These are phyloP conservation scores for Penaeus vannamei DNA, from an alignment of 1,140 invertebrate genomes.

Conservation along the genomic window DNA sequence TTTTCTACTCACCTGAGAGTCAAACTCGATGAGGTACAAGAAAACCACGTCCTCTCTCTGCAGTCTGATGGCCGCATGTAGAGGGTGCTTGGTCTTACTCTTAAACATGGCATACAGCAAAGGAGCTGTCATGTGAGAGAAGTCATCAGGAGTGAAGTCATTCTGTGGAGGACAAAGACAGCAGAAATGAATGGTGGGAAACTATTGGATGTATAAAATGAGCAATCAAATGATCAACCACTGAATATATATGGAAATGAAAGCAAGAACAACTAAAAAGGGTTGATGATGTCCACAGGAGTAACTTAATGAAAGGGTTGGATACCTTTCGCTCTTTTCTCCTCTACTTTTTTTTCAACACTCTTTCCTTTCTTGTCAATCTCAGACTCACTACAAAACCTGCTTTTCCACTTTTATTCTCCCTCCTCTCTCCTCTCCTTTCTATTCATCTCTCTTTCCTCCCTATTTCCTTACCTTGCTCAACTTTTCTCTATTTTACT, in stretches of 20 bases:
- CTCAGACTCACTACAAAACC: too few relatives aligned
- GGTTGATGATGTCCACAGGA: neutral
- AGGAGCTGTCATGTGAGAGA: slow-evolving; percentile 91
- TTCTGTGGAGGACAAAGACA: slow-evolving; percentile 75
- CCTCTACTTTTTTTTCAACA: too few relatives aligned
- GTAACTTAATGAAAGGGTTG: too few relatives aligned
- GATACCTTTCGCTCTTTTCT: too few relatives aligned
- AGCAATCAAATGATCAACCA: too few relatives aligned
- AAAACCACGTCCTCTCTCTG: slow-evolving; percentile 94
- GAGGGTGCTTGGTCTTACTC: slow-evolving; percentile 87
- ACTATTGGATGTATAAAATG: neutral
- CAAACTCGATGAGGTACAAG: slow-evolving; percentile 92
- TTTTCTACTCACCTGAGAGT: slow-evolving; percentile 81
- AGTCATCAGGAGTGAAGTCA: slow-evolving; percentile 91
- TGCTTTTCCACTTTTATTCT: too few relatives aligned
- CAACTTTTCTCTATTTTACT: too few relatives aligned
- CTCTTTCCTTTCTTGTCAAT: too few relatives aligned
- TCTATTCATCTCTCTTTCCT: too few relatives aligned
- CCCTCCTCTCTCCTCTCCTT: too few relatives aligned
- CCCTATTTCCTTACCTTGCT: too few relatives aligned
- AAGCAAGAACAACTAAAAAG: neutral
- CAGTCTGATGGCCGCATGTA: slow-evolving; percentile 90
- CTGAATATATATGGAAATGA: neutral
- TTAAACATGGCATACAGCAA: slow-evolving; percentile 92
- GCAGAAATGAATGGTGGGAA: neutral